Evolutionary conservation across 1,140 invertebrate species (phyloP).

Genomic region (Galleria mellonella): DNA sequence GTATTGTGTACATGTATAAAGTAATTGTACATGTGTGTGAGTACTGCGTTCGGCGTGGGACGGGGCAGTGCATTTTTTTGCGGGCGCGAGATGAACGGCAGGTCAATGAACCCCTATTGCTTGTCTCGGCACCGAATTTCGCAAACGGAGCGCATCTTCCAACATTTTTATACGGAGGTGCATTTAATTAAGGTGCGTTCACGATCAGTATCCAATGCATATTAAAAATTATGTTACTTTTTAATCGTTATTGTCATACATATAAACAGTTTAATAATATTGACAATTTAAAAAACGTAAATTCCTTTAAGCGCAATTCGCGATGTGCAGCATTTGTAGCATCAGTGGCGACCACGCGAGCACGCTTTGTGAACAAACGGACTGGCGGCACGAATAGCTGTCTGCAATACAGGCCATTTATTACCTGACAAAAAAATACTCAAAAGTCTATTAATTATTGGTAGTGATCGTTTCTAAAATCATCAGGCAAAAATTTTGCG

Average conservation of each 20-base stretch:
- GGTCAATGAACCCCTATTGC: constrained; percentile 53
- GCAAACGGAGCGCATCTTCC: constrained; percentile 55
- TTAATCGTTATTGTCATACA: too few species aligned
- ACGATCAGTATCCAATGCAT: too few species aligned
- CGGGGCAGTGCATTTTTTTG: constrained; percentile 70
- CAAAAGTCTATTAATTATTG: constrained; percentile 34
- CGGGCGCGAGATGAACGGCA: constrained; percentile 56
- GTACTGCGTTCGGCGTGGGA: constrained; percentile 57
- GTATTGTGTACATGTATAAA: constrained; percentile 26
- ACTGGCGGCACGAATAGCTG: constrained; percentile 29
- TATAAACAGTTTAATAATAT: too few species aligned
- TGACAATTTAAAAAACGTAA: too few species aligned
- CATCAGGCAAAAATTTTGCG: constrained; percentile 30
- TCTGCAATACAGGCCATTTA: constrained; percentile 24
- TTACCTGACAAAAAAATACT: constrained; percentile 18
- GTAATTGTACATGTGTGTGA: constrained; percentile 41
- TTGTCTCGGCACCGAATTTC: constrained; percentile 61
- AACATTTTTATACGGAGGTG: constrained; percentile 21
- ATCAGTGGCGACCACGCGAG: constrained; percentile 6
- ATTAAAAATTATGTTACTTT: too few species aligned
- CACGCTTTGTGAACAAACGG: constrained; percentile 32
- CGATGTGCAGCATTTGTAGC: too few species aligned
- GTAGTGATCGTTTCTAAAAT: constrained; percentile 22
- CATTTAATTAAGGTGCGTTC: constrained; percentile 13
- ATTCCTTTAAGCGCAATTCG: too few species aligned